Conservation (phyloP, 1,140 invertebrate genomes). For the Temnothorax curvispinosus region DNA sequence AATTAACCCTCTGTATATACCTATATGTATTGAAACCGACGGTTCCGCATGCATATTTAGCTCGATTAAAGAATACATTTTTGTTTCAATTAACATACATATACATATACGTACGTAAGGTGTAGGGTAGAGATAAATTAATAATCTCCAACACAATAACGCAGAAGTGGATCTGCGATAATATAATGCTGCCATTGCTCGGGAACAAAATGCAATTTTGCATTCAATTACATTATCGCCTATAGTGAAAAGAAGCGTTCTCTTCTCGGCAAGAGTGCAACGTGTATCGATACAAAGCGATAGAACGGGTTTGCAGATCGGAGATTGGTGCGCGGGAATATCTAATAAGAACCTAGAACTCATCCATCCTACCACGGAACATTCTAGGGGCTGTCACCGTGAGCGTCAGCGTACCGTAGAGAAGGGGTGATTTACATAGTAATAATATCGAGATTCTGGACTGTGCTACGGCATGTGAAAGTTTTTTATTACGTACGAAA, state of each 20-base stretch:
- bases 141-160: background rate
- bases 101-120: background rate
- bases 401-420: slow-evolving; percentile 80
- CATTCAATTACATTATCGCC: slow-evolving; percentile 68
- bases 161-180: slow-evolving; percentile 8
- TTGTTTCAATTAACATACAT: background rate
- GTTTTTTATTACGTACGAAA: background rate
- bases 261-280: slow-evolving; percentile 70
- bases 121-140: background rate
- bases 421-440: slow-evolving; percentile 84
- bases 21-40: background rate
- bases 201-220: slow-evolving; percentile 61
- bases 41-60: too few species aligned
- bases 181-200: background rate
- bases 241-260: slow-evolving; percentile 43
- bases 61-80: background rate
- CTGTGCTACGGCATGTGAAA: slow-evolving; percentile 43
- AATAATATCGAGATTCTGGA: slow-evolving; percentile 83
- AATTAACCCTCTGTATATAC: background rate
- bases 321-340: slow-evolving; percentile 76
- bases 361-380: slow-evolving; percentile 82
- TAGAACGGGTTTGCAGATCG: slow-evolving; percentile 72
- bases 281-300: slow-evolving; percentile 75
- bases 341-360: slow-evolving; percentile 83
- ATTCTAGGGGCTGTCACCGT: slow-evolving; percentile 84